Evolutionary conservation across 2,888 invertebrate species (phyloP), one percentile per base, ranked within the genome.

Genomic region (Eulithis prunata): DNA sequence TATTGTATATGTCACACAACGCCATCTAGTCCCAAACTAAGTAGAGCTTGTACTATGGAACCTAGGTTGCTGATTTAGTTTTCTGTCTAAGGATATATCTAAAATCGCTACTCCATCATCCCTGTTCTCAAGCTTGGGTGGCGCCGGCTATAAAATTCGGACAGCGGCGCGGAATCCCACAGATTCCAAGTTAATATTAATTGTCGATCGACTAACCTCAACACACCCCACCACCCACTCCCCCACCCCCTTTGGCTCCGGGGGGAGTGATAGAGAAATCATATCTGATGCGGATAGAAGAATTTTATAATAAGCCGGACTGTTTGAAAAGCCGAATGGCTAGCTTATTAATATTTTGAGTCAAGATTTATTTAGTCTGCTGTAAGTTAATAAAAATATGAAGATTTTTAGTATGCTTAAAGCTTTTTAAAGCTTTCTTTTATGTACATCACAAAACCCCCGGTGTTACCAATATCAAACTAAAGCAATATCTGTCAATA

Each of bases 111-210:
- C 87, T 91, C 89, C 71, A 84, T 57, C 0, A 8, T 8, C 69
- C 45, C 47, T 83, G 77, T 75, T 12, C 84, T 77, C 66, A 85
- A 75, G 90, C 90, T 84, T 91, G 92, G 92, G 92, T 91, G 92
- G 92, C 92, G 91, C 91, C 91, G 85, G 89, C 91, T 90, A 93
- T 93, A 93, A 92, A 93, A 92, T 92, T 92, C 91, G 92, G 91
- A 90, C 91, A 87, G 88, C 90, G 90, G 89, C 90, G 91, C 87
- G 90, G 92, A 93, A 91, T 93, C 92, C 91, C 90, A 92, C 91
- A 91, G 92, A 92, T 92, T 91, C 89, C 90, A 84, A 88, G 82
- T 92, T 89, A 88, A 91, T 91, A 93, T 92, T 93, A 92, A 92
- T 93, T 91, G 91, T 89, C 89, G 89, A 92, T 91, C 89, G 89